These are phyloP conservation scores for Habrosyne pyritoides DNA, from an alignment of 2,888 invertebrate species.

Conservation along the genomic window DNA sequence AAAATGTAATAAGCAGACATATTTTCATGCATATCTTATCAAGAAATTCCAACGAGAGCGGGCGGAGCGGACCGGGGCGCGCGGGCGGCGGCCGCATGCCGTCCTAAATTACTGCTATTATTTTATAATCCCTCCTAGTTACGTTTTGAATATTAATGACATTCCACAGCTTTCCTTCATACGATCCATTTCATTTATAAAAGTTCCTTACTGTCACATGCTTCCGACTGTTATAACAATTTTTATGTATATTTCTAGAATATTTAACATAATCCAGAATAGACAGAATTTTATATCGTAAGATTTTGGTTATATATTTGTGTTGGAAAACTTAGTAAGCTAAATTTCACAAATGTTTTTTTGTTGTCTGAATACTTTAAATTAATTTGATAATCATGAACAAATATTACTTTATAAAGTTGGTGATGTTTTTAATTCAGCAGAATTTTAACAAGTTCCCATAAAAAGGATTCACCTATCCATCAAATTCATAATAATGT, in stretches of 20 bases:
- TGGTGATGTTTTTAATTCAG: too few species aligned
- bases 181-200: constrained; percentile 65
- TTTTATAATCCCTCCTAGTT: constrained; percentile 83
- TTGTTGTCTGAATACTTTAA: too few species aligned
- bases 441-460: too few species aligned
- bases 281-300: too few species aligned
- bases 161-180: constrained; percentile 71
- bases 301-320: too few species aligned
- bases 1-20: constrained; percentile 80
- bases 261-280: too few species aligned
- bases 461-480: constrained; percentile 20
- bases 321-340: too few species aligned
- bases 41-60: constrained; percentile 68
- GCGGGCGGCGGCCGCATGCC: constrained; percentile 60
- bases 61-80: constrained; percentile 38
- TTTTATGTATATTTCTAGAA: not conserved
- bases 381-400: too few species aligned
- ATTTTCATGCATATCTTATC: constrained; percentile 80
- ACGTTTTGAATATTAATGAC: constrained; percentile 83
- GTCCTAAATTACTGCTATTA: constrained; percentile 82
- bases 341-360: too few species aligned
- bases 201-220: constrained; percentile 66
- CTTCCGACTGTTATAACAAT: constrained; percentile 37
- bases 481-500: not conserved
- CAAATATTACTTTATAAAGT: too few species aligned